Conservation (phyloP, 2,113 vertebrate species). For the Isurus oxyrinchus region DNA sequence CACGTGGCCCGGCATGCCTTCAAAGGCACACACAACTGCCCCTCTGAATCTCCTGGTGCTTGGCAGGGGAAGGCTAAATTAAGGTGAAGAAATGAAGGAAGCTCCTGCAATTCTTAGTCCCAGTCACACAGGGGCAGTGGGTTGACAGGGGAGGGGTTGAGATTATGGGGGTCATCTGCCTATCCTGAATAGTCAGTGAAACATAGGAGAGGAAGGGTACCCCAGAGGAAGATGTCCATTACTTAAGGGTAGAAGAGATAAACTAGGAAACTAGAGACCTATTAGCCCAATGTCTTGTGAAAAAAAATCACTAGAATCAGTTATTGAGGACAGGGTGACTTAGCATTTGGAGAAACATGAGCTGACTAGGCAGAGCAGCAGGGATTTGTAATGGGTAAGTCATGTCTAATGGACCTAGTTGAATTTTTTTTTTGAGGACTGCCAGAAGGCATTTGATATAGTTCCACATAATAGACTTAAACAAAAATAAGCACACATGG, state of each 20-base stretch:
- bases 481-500: no score
- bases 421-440: no score
- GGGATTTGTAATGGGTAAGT: background rate
- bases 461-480: no score
- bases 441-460: no score
- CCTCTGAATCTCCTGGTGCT: background rate
- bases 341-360: background rate
- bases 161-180: background rate
- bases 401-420: no score
- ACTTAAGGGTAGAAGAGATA: background rate
- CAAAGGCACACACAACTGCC: background rate
- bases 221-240: background rate
- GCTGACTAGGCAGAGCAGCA: background rate
- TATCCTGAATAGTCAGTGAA: background rate
- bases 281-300: background rate
- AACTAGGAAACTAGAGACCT: background rate
- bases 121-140: background rate
- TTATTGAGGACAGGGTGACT: background rate
- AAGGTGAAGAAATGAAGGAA: background rate
- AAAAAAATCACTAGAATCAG: background rate
- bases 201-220: background rate
- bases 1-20: background rate
- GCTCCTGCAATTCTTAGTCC: background rate
- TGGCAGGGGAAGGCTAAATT: background rate
- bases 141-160: background rate